Base-by-base conservation (phyloP, 2,797 vertebrate genomes). In the Pelodytes ibericus region DNA sequence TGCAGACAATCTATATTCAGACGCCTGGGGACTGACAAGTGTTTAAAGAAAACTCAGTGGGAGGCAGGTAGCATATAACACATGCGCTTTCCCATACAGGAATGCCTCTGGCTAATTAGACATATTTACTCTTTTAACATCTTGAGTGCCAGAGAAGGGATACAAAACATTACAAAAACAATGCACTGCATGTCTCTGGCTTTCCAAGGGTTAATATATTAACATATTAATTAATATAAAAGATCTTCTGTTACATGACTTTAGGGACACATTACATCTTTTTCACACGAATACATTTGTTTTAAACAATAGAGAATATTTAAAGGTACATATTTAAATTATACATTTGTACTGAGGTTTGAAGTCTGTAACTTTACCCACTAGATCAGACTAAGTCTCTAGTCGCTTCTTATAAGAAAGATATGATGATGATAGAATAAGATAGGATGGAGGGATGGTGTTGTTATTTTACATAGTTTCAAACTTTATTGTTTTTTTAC, bases 31-130 rank as follows among this genome's bases (percentile, higher is more conserved):
- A 78, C 76, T 78, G 76, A 73, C 76, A 79, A 79, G 71, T 73
- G 77, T 79, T 73, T 79, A 79, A 79, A 79, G 77, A 67, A 69
- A 18, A 56, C 77, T 61, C 77, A 79, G 77, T 73, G 69, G 77
- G 77, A 67, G 71, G 71, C 70, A 73, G 77, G 77, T 79, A 79
- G 77, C 61, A 44, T 72, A 31, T 57, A 79, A 73, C 77, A 79
- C 77, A 73, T 79, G 77, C 63, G 77, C 77, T 79, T 74, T 79
- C 77, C 77, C 77, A 79, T 79, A 73, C 71, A 47, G 71, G 64
- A 69, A 68, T 57, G 77, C 77, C 77, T 73, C 41, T 20, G 77
- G 77, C 71, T 73, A 79, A 74, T 74, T 58, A 68, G 58, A 72
- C 58, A 79, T 74, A 78, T 73, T 79, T 79, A 74, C 53, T 71